phyloP scores from a whole-genome alignment of 2,797 vertebrate genomes.

The Crenuchus spilurus region DNA sequence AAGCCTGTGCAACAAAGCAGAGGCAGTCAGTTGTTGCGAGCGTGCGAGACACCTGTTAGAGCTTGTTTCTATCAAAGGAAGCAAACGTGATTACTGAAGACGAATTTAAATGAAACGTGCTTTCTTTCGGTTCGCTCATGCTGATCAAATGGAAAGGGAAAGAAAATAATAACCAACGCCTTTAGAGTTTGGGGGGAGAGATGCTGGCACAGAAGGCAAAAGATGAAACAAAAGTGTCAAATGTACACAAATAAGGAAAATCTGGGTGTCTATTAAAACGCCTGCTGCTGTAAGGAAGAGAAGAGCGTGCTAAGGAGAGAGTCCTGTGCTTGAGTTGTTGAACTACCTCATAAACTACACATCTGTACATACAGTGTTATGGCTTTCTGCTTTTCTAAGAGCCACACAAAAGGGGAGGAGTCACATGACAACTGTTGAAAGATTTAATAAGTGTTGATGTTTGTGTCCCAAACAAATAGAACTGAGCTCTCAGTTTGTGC shows the following conservation, averaged over 20 bases:
- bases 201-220: not conserved
- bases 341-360: no score
- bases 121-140: not conserved
- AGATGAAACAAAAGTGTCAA: not conserved
- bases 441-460: no score
- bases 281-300: no score
- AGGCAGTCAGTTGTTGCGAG: constrained; percentile 50
- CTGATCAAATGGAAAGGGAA: not conserved
- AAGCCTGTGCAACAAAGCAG: constrained; percentile 54
- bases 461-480: no score
- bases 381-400: no score
- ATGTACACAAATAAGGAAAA: no score
- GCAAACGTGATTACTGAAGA: constrained; percentile 45
- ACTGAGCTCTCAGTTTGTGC: no score
- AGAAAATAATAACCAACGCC: not conserved
- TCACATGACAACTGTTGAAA: no score
- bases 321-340: no score
- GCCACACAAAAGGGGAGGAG: no score
- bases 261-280: not conserved
- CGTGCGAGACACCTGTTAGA: constrained; percentile 58
- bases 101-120: constrained; percentile 31
- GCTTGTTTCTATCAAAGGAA: constrained; percentile 54
- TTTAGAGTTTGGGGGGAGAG: not conserved
- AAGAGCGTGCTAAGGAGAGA: no score
- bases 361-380: no score